Evolutionary conservation across 2,797 vertebrate species (phyloP).

Genomic region (Micromesistius poutassou): DNA sequence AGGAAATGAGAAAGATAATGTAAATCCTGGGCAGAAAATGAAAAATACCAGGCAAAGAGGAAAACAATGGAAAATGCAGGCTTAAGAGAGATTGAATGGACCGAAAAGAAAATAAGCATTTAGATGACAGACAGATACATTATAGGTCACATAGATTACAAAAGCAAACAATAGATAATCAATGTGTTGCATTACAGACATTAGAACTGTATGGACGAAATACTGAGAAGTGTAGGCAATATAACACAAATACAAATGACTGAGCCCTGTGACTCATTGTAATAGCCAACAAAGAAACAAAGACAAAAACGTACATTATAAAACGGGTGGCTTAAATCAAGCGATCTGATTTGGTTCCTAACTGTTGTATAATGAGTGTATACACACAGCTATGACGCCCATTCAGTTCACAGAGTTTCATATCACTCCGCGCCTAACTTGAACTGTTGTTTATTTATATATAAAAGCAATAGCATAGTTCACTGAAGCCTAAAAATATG

Average conservation of each 20-base stretch:
- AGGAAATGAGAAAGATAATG: neutral
- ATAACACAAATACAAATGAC: neutral
- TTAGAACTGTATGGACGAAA: neutral
- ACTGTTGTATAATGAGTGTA: too few species aligned
- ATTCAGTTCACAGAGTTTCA: too few species aligned
- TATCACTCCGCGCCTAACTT: too few species aligned
- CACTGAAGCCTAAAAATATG: too few species aligned
- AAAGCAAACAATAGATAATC: neutral
- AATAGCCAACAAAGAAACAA: neutral
- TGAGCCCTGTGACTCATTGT: neutral
- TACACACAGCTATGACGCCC: too few species aligned
- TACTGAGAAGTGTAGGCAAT: neutral
- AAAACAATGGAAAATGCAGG: neutral
- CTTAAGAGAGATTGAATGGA: neutral
- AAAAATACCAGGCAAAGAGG: neutral
- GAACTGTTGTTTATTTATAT: too few species aligned
- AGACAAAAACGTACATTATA: neutral
- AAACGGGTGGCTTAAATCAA: too few species aligned
- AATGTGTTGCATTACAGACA: neutral
- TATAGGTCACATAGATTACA: neutral
- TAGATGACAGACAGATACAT: neutral
- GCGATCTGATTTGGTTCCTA: too few species aligned
- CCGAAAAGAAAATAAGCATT: neutral
- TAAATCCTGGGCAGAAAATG: neutral
- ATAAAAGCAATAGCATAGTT: too few species aligned